Evolutionary conservation across 2,888 invertebrate species (phyloP).

Genomic region (Agrochola macilenta): DNA sequence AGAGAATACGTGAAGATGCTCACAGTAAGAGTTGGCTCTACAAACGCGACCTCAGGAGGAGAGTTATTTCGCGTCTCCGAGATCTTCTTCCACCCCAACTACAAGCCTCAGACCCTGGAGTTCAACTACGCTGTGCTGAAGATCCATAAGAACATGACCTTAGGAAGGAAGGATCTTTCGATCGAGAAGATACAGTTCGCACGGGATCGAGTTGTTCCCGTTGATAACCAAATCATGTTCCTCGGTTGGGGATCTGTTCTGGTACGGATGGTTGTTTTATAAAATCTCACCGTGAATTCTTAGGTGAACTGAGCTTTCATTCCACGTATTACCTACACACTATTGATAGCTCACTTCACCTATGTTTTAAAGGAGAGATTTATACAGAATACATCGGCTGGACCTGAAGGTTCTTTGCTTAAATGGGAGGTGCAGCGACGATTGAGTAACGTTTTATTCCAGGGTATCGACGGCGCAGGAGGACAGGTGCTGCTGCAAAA

Average conservation of each 20-base stretch:
- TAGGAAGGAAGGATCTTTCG: slow-evolving; percentile 60
- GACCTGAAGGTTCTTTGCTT: background rate
- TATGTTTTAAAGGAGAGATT: too few species aligned
- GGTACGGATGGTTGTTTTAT: slow-evolving; percentile 71
- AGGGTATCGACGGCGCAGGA: slow-evolving; percentile 79
- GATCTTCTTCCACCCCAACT: slow-evolving; percentile 87
- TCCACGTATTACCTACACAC: too few species aligned
- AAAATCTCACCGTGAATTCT: background rate
- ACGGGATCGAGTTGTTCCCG: slow-evolving; percentile 73
- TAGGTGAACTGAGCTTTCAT: background rate
- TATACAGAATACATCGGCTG: background rate
- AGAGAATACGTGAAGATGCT: slow-evolving; percentile 87
- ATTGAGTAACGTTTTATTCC: slow-evolving; percentile 19
- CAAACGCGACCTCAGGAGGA: slow-evolving; percentile 84
- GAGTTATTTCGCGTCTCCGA: slow-evolving; percentile 78
- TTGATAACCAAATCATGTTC: slow-evolving; percentile 79
- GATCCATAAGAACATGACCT: slow-evolving; percentile 80
- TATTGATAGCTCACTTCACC: background rate
- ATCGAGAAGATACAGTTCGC: slow-evolving; percentile 73
- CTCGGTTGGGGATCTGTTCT: slow-evolving; percentile 87
- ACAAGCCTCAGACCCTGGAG: slow-evolving; percentile 83
- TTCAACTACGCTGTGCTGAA: slow-evolving; percentile 84
- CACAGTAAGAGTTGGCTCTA: slow-evolving; percentile 82
- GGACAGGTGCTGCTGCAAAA: slow-evolving; percentile 83
- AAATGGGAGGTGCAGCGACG: background rate